Evolutionary conservation across 1,140 invertebrate genomes (phyloP).

Genomic region (Spodoptera litura): DNA sequence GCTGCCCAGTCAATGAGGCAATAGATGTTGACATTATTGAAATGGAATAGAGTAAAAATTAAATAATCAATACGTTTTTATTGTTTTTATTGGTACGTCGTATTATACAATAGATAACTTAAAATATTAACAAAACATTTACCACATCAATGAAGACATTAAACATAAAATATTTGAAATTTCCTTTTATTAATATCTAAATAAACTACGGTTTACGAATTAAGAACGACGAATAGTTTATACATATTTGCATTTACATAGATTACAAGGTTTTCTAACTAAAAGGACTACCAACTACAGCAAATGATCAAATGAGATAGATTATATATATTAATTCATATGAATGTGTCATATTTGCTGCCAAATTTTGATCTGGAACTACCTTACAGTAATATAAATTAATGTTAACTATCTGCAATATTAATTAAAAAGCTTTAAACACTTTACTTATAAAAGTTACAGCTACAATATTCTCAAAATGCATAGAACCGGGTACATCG

Average conservation of each 20-base stretch:
- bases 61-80: conserved; percentile 43
- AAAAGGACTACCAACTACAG: conserved; percentile 59
- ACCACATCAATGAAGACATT: conserved; percentile 65
- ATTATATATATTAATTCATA: conserved; percentile 46
- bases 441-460: conserved; percentile 42
- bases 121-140: conserved; percentile 68
- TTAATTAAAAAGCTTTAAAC: conserved; percentile 29
- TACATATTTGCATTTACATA: conserved; percentile 81
- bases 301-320: conserved; percentile 55
- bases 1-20: too few species aligned
- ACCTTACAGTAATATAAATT: conserved; percentile 63
- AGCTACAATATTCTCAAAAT: conserved; percentile 5
- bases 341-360: conserved; percentile 42
- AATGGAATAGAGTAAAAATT: neutral
- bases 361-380: conserved; percentile 29
- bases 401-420: conserved; percentile 49
- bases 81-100: conserved; percentile 57
- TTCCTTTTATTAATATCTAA: conserved; percentile 68
- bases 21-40: too few species aligned
- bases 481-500: neutral
- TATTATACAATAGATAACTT: conserved; percentile 70
- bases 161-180: conserved; percentile 71
- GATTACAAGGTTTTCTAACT: conserved; percentile 71
- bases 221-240: conserved; percentile 61
- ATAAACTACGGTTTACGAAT: conserved; percentile 60